Conservation (phyloP, 2,113 vertebrate species). For the Lagopus leucura region DNA sequence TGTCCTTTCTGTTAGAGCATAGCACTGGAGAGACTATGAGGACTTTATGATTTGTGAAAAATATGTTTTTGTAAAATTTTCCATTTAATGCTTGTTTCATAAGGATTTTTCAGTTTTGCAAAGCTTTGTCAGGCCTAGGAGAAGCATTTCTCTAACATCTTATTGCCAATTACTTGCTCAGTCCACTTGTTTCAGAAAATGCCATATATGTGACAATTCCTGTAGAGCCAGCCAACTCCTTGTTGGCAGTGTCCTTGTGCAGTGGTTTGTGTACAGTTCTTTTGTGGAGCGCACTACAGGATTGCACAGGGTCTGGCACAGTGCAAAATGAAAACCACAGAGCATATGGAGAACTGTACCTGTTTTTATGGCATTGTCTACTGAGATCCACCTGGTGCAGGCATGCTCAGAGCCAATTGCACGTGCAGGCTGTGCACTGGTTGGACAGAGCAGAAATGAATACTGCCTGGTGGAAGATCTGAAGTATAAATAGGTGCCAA, state of each 20-base stretch:
- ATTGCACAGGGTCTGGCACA: not conserved
- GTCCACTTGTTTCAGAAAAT: not conserved
- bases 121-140: not conserved
- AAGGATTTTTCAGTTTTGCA: not conserved
- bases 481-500: not conserved
- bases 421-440: not conserved
- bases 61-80: not conserved
- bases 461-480: not conserved
- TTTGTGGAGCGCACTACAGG: not conserved
- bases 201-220: fast-evolving
- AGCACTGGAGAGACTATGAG: not conserved
- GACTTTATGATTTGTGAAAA: not conserved
- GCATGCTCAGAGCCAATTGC: not conserved
- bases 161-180: not conserved
- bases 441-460: not conserved
- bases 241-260: not conserved
- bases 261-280: fast-evolving
- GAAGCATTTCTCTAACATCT: not conserved
- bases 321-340: not conserved
- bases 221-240: not conserved
- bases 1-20: not conserved
- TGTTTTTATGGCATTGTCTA: not conserved
- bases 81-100: not conserved
- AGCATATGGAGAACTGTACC: not conserved
- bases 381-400: no score